Evolutionary conservation across 2,113 vertebrate species (phyloP).

Genomic region (Notarius quadriscutis): DNA sequence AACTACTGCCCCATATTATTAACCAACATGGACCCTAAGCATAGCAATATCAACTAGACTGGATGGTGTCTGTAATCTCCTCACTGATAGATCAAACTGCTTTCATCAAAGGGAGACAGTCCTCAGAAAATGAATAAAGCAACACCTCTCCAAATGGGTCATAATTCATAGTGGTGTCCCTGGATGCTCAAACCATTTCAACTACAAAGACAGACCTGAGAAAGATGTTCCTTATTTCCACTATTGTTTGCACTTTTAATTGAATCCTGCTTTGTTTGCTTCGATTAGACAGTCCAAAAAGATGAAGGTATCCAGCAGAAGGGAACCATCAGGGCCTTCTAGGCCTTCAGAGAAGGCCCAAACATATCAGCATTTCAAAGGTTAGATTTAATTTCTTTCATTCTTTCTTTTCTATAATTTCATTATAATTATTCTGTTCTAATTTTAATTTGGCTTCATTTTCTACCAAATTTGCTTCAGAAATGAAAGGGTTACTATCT

Average conservation of each 20-base stretch:
- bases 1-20: not conserved
- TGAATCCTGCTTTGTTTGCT: not conserved
- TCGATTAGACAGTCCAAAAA: not conserved
- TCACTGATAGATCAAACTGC: not conserved
- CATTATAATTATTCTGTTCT: no score
- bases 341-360: no score
- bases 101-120: not conserved
- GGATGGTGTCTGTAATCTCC: not conserved
- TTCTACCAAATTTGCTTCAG: no score
- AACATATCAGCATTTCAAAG: no score
- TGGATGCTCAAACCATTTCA: not conserved
- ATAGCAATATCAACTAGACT: not conserved
- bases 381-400: no score
- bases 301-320: not conserved
- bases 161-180: not conserved
- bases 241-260: not conserved
- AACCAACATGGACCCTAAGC: not conserved
- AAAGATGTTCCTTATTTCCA: not conserved
- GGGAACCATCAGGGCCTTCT: no score
- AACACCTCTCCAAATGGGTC: not conserved
- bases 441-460: no score
- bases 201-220: not conserved
- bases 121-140: not conserved
- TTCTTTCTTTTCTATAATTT: no score
- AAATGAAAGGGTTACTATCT: no score